phyloP scores from a whole-genome alignment of 2,113 vertebrate genomes.

The Nanorana parkeri region DNA sequence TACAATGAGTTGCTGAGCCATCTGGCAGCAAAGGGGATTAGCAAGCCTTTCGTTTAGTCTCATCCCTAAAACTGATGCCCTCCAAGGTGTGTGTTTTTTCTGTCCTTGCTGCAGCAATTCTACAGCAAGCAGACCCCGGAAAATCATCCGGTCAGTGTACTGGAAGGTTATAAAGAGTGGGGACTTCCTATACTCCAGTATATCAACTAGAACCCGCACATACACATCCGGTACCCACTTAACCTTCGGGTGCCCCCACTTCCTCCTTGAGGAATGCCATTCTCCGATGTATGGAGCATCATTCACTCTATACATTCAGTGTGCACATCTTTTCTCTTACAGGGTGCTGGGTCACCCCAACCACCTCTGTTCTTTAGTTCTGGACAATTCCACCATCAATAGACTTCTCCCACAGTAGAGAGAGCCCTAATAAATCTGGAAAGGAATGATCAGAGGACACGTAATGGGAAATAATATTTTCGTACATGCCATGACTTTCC shows the following conservation, averaged over 20 bases:
- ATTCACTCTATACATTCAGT: too few relatives aligned
- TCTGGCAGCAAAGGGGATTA: conserved; percentile 39
- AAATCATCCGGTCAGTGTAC: neutral
- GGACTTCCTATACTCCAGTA: neutral
- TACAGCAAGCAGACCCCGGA: neutral
- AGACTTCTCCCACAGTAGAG: neutral
- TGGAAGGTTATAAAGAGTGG: neutral
- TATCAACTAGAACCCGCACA: too few relatives aligned
- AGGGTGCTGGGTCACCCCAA: neutral
- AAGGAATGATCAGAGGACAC: neutral
- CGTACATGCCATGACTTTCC: too few relatives aligned
- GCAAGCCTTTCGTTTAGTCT: neutral
- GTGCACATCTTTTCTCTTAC: neutral
- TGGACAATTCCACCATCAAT: neutral
- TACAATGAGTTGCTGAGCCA: conserved; percentile 23
- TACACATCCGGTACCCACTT: neutral
- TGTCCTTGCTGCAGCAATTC: neutral
- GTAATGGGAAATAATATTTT: too few relatives aligned
- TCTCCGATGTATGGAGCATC: neutral
- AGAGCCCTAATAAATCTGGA: neutral
- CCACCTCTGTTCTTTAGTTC: neutral
- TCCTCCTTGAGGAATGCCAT: too few relatives aligned
- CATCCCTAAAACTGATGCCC: conserved; percentile 54
- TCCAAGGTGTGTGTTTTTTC: neutral
- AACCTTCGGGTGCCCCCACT: neutral